phyloP scores from a whole-genome alignment of 2,113 vertebrate genomes.

The Rhipidura dahli region DNA sequence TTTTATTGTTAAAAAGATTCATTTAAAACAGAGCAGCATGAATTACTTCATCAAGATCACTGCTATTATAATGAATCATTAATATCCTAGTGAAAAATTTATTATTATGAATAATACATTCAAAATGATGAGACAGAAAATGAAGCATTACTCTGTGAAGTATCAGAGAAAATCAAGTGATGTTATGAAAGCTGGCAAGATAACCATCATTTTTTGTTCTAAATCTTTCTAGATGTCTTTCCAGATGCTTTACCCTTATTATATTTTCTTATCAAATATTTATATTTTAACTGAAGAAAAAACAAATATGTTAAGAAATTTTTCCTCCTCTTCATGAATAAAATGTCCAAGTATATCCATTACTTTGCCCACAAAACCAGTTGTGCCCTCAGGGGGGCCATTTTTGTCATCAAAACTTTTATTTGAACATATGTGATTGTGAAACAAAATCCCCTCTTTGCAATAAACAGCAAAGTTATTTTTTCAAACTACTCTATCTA shows the following conservation, averaged over 20 bases:
- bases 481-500: background rate
- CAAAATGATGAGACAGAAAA: slow-evolving; percentile 64
- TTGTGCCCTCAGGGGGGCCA: background rate
- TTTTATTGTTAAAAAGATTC: slow-evolving; percentile 67
- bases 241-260: background rate
- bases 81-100: slow-evolving; percentile 69
- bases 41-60: slow-evolving; percentile 61
- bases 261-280: background rate
- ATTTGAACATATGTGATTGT: background rate
- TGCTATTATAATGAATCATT: slow-evolving; percentile 75
- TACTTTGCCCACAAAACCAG: background rate
- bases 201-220: background rate
- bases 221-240: background rate
- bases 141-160: slow-evolving; percentile 61
- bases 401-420: background rate
- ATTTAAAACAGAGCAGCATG: slow-evolving; percentile 40
- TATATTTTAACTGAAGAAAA: background rate
- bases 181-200: background rate
- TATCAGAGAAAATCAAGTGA: slow-evolving; percentile 28
- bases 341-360: background rate
- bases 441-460: background rate
- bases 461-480: background rate
- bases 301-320: background rate
- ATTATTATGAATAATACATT: slow-evolving; percentile 71
- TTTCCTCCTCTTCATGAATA: background rate